phyloP scores from a whole-genome alignment of 2,113 vertebrate genomes.

The Anolis carolinensis region DNA sequence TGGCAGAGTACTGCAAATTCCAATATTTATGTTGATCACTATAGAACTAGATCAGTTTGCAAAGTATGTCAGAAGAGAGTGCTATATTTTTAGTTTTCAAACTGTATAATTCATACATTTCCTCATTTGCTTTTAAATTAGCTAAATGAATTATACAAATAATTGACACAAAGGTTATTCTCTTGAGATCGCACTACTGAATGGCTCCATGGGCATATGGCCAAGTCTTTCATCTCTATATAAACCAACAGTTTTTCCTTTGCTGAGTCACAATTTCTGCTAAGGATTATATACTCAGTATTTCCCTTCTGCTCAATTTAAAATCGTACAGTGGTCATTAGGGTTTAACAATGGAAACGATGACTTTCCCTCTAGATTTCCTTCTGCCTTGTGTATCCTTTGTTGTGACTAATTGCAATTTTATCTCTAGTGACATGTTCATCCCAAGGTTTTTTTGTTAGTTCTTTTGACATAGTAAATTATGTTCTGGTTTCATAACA shows the following conservation, averaged over 20 bases:
- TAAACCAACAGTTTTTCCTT: slow-evolving; percentile 33
- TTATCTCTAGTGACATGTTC: slow-evolving; percentile 4
- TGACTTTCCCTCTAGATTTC: slow-evolving; percentile 41
- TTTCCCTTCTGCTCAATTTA: background rate
- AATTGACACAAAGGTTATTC: slow-evolving; percentile 48
- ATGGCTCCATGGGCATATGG: slow-evolving; percentile 50
- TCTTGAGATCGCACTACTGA: slow-evolving; percentile 42
- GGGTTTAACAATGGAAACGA: slow-evolving; percentile 9
- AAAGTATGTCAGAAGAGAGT: background rate
- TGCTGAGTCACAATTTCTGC: background rate
- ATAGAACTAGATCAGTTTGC: background rate
- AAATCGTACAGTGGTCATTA: slow-evolving; percentile 26
- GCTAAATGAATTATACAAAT: slow-evolving; percentile 50
- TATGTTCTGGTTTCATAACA: slow-evolving; percentile 41
- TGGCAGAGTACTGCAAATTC: background rate
- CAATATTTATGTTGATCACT: background rate
- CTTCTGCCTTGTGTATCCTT: slow-evolving; percentile 29
- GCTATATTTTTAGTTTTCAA: background rate
- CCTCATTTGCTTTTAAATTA: slow-evolving; percentile 54
- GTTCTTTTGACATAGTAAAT: slow-evolving; percentile 39
- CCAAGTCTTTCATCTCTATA: slow-evolving; percentile 49
- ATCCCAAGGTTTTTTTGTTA: slow-evolving; percentile 30
- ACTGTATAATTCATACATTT: slow-evolving; percentile 10
- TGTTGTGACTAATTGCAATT: slow-evolving; percentile 52
- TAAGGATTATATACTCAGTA: slow-evolving; percentile 16